Percentiles rank a stretch among this genome's conserved stretches.
phyloP scores from a whole-genome alignment of 1,140 invertebrate species.

The Kradibia gibbosae region DNA sequence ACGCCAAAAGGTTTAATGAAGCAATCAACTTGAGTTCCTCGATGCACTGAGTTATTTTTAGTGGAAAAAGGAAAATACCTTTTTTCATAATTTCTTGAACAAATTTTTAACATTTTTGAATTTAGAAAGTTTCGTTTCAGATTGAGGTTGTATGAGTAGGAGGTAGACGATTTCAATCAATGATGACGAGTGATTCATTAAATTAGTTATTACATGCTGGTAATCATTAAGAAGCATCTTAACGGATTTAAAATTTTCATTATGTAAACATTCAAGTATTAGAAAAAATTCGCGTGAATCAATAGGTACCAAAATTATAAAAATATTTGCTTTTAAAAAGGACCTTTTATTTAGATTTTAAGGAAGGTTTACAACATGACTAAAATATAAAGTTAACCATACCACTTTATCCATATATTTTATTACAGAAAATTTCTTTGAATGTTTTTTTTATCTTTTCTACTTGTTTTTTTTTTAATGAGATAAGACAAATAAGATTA shows the following conservation, averaged over 20 bases:
- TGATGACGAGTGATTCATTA: too few relatives aligned
- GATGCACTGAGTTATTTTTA: too few relatives aligned
- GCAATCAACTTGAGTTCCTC: background rate
- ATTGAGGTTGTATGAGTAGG: too few relatives aligned
- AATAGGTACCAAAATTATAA: background rate
- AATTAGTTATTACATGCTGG: too few relatives aligned
- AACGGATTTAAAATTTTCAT: background rate
- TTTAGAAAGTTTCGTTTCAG: too few relatives aligned
- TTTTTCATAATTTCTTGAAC: too few relatives aligned
- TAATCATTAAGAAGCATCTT: too few relatives aligned
- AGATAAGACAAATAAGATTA: slow-evolving; percentile 11
- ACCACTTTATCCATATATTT: background rate
- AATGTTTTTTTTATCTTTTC: background rate
- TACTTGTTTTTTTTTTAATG: slow-evolving; percentile 1
- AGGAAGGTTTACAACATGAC: background rate
- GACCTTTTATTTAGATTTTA: background rate
- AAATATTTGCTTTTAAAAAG: background rate
- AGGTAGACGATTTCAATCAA: too few relatives aligned
- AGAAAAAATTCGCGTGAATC: background rate
- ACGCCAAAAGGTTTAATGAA: background rate
- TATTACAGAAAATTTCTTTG: slow-evolving; percentile 8
- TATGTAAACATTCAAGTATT: background rate
- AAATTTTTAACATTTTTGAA: too few relatives aligned
- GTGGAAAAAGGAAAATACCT: too few relatives aligned
- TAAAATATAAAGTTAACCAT: slow-evolving; percentile 15